Percentiles rank a stretch among this genome's conserved stretches.
Conservation (phyloP, 2,888 invertebrate genomes). For the Synanthedon tipuliformis region DNA sequence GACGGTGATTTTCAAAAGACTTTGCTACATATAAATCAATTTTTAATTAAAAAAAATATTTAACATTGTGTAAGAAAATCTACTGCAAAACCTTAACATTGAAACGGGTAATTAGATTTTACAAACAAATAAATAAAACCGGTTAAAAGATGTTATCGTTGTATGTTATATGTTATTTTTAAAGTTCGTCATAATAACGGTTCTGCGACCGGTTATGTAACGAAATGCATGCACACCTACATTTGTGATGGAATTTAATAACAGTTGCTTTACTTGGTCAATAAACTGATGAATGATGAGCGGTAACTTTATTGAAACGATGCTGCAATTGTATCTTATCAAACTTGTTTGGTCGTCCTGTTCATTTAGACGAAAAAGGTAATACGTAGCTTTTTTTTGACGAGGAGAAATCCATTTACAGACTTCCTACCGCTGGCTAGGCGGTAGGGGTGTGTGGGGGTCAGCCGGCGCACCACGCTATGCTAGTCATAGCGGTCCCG, state of each 20-base stretch:
- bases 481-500: no score
- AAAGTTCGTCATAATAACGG: constrained; percentile 18
- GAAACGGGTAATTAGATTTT: not conserved
- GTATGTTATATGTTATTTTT: constrained; percentile 14
- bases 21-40: no score
- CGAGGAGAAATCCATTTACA: no score
- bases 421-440: no score
- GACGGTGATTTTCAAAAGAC: no score
- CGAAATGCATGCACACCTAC: constrained; percentile 10
- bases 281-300: constrained; percentile 4
- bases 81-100: constrained; percentile 4
- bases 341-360: not conserved
- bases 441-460: no score
- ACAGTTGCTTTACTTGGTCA: constrained; percentile 11
- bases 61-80: not conserved
- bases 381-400: no score
- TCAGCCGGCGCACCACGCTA: no score
- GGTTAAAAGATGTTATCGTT: constrained; percentile 21
- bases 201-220: constrained; percentile 17
- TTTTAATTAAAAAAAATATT: no score
- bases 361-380: no score
- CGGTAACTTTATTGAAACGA: not conserved
- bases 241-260: constrained; percentile 21
- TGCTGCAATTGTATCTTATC: not conserved
- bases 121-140: constrained; percentile 11